Base-by-base conservation (phyloP, 2,797 vertebrate species). In the Hephaestus fuliginosus region DNA sequence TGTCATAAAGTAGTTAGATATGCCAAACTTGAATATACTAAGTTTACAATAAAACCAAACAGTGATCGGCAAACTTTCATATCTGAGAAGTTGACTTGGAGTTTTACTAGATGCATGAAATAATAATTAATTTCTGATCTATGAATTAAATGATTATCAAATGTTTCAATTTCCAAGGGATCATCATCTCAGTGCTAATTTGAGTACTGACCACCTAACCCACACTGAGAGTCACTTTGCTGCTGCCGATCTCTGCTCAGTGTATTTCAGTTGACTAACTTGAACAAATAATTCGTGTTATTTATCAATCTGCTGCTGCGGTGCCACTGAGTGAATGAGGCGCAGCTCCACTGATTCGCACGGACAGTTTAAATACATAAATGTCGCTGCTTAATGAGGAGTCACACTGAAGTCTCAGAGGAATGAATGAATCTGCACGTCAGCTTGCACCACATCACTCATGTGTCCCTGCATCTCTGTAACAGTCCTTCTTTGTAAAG, bases 281-380 rank as follows among this genome's bases (percentile, higher is more conserved):
- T 20, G 8, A 66, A 33, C 18, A 33, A 1, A 30, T 33, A 33
- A 33, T 33, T 18, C 5, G 46, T 33, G 0, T 12, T 3, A 51
- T 6, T 57, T 44, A 56, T 30, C 48, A 55, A 4, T 61, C 60
- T 65, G 43, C n/a, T 65, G 57, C 36, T 64, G 64, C 36, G 22
- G 14, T 10, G 41, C 48, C 55, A 11, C 51, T 52, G 10, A 58
- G 30, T 33, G 30, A 33, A 3, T 33, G 30, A 33, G 30, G 30
- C 5, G 30, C 56, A 30, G 14, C 13, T 48, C 48, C 55, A 11
- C 51, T 52, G 10, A 63, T 20, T 53, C 46, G 71, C 55, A 65
- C 10, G 25, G 14, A 55, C 71, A 70, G 28, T 58, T 52, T 7
- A 28, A n/a, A 7, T 51, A 22, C 2, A 55, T 25, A 18, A 60